These are phyloP conservation scores for Drosophila kuntzei DNA, from an alignment of 2,888 invertebrate species.

Conservation along the genomic window DNA sequence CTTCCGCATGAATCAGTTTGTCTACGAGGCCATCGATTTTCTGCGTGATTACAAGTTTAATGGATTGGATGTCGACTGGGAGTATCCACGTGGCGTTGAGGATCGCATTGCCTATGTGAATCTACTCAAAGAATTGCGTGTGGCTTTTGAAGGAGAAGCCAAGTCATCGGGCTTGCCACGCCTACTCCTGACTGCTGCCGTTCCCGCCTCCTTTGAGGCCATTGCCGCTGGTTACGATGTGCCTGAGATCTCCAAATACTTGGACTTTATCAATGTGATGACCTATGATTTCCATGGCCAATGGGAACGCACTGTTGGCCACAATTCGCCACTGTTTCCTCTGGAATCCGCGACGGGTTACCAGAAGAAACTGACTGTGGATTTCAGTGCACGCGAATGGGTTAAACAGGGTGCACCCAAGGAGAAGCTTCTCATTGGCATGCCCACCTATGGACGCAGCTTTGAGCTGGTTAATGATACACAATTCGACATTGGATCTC, in stretches of 20 bases:
- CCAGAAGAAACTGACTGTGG: slow-evolving; percentile 96
- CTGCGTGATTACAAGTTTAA: slow-evolving; percentile 96
- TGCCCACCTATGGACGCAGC: slow-evolving; percentile 97
- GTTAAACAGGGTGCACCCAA: slow-evolving; percentile 96
- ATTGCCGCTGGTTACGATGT: slow-evolving; percentile 97
- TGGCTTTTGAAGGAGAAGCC: slow-evolving; percentile 96
- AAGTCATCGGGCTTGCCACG: slow-evolving; percentile 94
- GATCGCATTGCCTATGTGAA: slow-evolving; percentile 94
- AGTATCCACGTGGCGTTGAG: slow-evolving; percentile 95
- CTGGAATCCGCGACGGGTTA: slow-evolving; percentile 95
- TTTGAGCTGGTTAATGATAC: slow-evolving; percentile 94
- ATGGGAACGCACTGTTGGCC: slow-evolving; percentile 97
- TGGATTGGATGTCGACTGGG: slow-evolving; percentile 97
- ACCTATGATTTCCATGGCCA: slow-evolving; percentile 98
- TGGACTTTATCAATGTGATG: slow-evolving; percentile 98
- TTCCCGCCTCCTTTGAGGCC: slow-evolving; percentile 96
- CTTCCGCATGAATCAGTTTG: slow-evolving; percentile 97
- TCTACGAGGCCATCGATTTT: slow-evolving; percentile 97
- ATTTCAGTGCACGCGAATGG: slow-evolving; percentile 96
- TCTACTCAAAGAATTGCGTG: slow-evolving; percentile 92
- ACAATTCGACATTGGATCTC: slow-evolving; percentile 96
- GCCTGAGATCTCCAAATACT: slow-evolving; percentile 96
- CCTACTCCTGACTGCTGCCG: slow-evolving; percentile 93
- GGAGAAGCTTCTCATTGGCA: slow-evolving; percentile 96
- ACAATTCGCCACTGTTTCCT: slow-evolving; percentile 95